Base-by-base conservation (phyloP, 2,797 vertebrate species). In the Emys orbicularis region DNA sequence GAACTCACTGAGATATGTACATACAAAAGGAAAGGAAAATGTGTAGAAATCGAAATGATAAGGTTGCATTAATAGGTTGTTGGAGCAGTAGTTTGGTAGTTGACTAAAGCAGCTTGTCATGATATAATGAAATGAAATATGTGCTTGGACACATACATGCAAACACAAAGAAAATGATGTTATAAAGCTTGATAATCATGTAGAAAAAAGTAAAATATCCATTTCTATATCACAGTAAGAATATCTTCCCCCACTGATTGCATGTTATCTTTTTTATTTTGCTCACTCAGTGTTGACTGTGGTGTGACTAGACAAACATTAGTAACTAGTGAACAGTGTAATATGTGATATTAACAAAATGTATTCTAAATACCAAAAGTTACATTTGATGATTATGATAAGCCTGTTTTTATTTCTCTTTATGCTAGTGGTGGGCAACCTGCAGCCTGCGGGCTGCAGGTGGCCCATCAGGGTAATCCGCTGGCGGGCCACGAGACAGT, bases 1-100 rank as follows among this genome's bases (percentile, higher is more conserved):
- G 90, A 81, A 41, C 86, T 84, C 61, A 47, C 65, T 87, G 80
- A 92, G 15, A 96, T 80, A 91, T 81, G 23, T 72, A 83, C 25
- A 77, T 86, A 79, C 84, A 94, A 93, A 87, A 85, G 72, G 68
- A 94, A 16, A 74, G 77, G 59, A 83, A 81, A 23, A 65, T 47
- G 6, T 52, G 6, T 54, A 49, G 59, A 88, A 92, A 85, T 79
- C 37, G 31, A 92, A 86, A 87, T 72, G 4, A 76, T 82, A 49
- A 92, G 85, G 16, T 49, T 59, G 25, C 49, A 12, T 68, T 8
- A 31, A 74, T 37, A 15, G 1, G 53, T 76, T 61, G 65, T 53
- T 84, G 31, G 10, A 77, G 0, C 65, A 37, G 61, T 31, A 29
- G 34, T 59, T 83, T 86, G 81, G 21, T 37, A 79, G 50, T 13